Percentiles rank a stretch among this genome's conserved stretches.
These are phyloP conservation scores for Podilymbus podiceps DNA, from an alignment of 2,113 vertebrate genomes.

Conservation along the genomic window DNA sequence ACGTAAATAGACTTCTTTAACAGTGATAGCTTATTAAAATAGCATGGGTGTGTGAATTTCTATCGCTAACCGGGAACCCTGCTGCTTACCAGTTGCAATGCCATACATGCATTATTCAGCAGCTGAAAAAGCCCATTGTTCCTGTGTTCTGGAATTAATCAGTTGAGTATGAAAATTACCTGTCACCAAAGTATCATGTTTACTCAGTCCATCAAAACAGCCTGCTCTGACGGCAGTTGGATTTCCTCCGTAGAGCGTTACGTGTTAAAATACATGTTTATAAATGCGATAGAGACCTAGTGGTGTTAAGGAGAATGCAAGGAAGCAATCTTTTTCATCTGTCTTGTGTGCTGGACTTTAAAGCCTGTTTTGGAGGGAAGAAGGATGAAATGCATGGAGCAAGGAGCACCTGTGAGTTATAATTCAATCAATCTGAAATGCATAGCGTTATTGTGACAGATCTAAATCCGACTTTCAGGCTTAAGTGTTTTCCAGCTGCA, in stretches of 20 bases:
- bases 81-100: conserved; percentile 54
- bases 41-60: conserved; percentile 64
- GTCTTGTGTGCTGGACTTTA: neutral
- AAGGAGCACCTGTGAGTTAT: conserved; percentile 26
- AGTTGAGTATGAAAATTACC: conserved; percentile 59
- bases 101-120: conserved; percentile 59
- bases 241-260: neutral
- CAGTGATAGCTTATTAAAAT: conserved; percentile 69
- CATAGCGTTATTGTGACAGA: conserved; percentile 9
- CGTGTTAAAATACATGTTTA: neutral
- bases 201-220: conserved; percentile 47
- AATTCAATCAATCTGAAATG: conserved; percentile 53
- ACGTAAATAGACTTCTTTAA: conserved; percentile 66
- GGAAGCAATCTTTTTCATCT: neutral
- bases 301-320: neutral
- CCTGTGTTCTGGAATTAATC: conserved; percentile 63
- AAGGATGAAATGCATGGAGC: neutral
- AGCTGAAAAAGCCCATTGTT: conserved; percentile 61
- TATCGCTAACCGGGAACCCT: conserved; percentile 48
- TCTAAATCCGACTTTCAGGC: conserved; percentile 26
- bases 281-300: neutral
- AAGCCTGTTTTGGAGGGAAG: neutral
- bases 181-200: conserved; percentile 58
- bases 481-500: neutral
- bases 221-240: neutral